Evolutionary conservation across 2,113 vertebrate genomes (phyloP).

Genomic region (Orientallactaga bullata): DNA sequence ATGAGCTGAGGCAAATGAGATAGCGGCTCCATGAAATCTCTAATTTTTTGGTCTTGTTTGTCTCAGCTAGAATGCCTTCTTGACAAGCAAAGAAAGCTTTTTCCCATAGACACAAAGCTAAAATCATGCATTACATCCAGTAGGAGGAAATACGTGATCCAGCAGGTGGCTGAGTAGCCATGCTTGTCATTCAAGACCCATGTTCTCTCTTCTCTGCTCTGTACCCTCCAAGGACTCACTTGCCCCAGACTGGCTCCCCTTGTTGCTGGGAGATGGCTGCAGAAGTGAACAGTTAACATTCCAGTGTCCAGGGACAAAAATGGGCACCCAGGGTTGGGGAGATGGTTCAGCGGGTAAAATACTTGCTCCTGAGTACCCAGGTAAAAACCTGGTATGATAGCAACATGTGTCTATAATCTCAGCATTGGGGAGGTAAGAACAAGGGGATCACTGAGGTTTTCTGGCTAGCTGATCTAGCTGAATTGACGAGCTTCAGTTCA

Average conservation of each 20-base stretch:
- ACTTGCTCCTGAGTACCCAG: too few species aligned
- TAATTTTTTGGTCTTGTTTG: not conserved
- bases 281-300: not conserved
- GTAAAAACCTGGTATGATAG: too few species aligned
- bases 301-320: not conserved
- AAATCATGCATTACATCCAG: not conserved
- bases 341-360: too few species aligned
- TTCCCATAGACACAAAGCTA: not conserved
- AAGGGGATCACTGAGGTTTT: too few species aligned
- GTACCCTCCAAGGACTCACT: not conserved
- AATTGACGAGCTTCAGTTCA: too few species aligned
- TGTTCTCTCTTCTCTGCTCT: accelerated
- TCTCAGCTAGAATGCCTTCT: not conserved
- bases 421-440: too few species aligned
- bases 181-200: accelerated
- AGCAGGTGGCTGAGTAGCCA: not conserved
- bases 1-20: not conserved
- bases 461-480: too few species aligned
- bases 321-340: too few species aligned
- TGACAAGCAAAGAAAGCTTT: not conserved
- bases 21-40: not conserved
- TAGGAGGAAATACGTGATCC: not conserved
- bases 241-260: not conserved
- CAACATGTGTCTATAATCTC: too few species aligned
- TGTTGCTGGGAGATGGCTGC: not conserved